Base-by-base conservation (phyloP, 2,113 vertebrate genomes). In the Psilopsiagon aymara region DNA sequence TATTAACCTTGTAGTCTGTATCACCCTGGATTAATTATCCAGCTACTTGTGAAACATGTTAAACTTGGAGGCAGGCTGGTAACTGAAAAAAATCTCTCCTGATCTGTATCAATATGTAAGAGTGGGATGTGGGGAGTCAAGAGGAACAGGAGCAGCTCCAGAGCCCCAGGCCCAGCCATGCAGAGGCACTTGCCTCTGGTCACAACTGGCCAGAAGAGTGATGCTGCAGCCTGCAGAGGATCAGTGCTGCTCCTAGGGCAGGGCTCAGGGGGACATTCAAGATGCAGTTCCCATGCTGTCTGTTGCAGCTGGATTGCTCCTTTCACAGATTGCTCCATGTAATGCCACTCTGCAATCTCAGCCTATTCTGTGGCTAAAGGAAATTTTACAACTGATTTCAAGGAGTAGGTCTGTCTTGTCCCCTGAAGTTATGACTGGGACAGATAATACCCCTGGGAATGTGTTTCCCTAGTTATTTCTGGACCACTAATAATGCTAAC, bases 261-360 rank as follows among this genome's bases (percentile, higher is more conserved):
- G 79, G 37, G 24, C 33, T 23, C 5, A 3, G 2, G 4, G 7
- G 23, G 47, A 21, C 23, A 4, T 28, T 13, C 10, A 15, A 33
- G 41, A 35, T 17, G 9, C 33, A 8, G 37, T 0, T 39, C 49
- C 14, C 21, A 16, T 13, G 1, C 9, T 1, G 23, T 6, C 13
- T 17, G 0, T 3, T 7, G 27, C 2, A 0, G 8, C 16, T 33
- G 2, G 33, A 17, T 6, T 10, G 9, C 17, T 37, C 37, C n/a
- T 1, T 21, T 21, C 0, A 2, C 39, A 43, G 44, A 9, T 16
- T 59, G 57, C n/a, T 59, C 21, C 33, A 7, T 11, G 17, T 23
- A 44, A 43, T 55, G 41, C 28, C 70, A 24, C n/a, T 4, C 47
- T 28, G 41, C 29, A 63, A 19, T 14, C 51, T 59, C 49, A 24